Percentiles rank a stretch among this genome's conserved stretches.
Evolutionary conservation across 2,113 vertebrate genomes (phyloP).

Genomic region (Clupea harengus): DNA sequence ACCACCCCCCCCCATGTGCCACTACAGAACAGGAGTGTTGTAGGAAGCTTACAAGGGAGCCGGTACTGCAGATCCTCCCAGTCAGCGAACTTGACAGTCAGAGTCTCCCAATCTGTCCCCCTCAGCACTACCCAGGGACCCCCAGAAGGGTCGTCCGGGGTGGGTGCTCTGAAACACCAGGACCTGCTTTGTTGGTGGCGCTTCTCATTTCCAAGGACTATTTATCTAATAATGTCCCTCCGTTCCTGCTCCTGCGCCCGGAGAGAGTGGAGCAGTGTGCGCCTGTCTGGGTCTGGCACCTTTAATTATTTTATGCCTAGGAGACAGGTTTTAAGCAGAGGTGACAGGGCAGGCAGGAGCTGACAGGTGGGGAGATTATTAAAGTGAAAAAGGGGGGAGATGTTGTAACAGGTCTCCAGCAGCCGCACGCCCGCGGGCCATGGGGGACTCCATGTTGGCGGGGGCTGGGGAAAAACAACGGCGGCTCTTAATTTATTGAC

Average conservation of each 20-base stretch:
- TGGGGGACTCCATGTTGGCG: conserved; percentile 29
- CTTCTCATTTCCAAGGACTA: conserved; percentile 53
- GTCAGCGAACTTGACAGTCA: conserved; percentile 49
- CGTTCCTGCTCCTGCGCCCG: conserved; percentile 38
- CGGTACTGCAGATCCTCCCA: neutral
- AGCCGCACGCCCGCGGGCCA: conserved; percentile 24
- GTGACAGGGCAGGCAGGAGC: conserved; percentile 52
- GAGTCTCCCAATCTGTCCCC: conserved; percentile 52
- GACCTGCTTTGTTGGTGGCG: conserved; percentile 51
- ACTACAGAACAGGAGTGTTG: neutral
- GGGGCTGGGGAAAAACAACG: conserved; percentile 32
- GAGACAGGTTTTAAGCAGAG: conserved; percentile 57
- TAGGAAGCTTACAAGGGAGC: neutral
- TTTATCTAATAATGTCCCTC: conserved; percentile 57
- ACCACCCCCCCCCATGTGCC: neutral
- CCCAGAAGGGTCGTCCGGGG: conserved; percentile 44
- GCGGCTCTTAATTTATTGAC: conserved; percentile 44
- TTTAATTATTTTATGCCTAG: conserved; percentile 60
- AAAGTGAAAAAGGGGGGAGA: conserved; percentile 48
- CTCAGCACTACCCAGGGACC: conserved; percentile 54
- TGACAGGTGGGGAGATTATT: conserved; percentile 57
- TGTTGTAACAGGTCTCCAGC: conserved; percentile 51
- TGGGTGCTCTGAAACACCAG: conserved; percentile 35
- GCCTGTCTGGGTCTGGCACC: conserved; percentile 47
- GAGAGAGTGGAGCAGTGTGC: conserved; percentile 25